phyloP scores from a whole-genome alignment of 2,113 vertebrate species.

The Anhinga anhinga region DNA sequence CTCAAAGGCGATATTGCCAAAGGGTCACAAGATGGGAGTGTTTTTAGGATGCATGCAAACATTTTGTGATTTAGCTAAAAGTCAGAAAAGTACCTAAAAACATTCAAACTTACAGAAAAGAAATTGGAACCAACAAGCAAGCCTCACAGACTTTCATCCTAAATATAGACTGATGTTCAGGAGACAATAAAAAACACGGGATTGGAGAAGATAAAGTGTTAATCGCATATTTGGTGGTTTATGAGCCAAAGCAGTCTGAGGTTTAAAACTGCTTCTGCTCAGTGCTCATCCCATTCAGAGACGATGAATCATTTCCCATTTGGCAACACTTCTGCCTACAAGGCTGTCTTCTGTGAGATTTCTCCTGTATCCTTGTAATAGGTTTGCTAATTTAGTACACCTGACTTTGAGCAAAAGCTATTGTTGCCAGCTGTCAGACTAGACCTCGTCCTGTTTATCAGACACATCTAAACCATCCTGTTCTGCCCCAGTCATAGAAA shows the following conservation, averaged over 20 bases:
- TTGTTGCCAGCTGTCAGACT: conserved; percentile 67
- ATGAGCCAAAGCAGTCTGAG: conserved; percentile 67
- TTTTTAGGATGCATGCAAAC: background rate
- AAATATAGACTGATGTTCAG: background rate
- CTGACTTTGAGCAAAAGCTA: conserved; percentile 58
- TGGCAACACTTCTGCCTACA: conserved; percentile 72
- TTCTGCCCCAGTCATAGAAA: conserved; percentile 3
- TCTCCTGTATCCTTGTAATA: conserved; percentile 65
- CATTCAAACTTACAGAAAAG: background rate
- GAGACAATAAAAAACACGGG: background rate
- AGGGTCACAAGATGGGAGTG: background rate
- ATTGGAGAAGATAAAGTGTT: conserved; percentile 51
- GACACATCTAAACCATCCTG: conserved; percentile 43
- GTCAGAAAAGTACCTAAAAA: background rate
- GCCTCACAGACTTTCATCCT: background rate
- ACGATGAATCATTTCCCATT: conserved; percentile 84
- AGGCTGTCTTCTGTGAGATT: conserved; percentile 58
- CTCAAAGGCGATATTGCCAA: background rate
- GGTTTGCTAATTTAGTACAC: conserved; percentile 68
- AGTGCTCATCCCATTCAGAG: conserved; percentile 78
- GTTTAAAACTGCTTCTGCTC: conserved; percentile 73
- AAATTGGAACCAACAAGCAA: background rate
- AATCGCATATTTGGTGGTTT: conserved; percentile 59
- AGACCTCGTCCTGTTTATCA: conserved; percentile 72
- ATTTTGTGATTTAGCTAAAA: background rate